phyloP scores from a whole-genome alignment of 2,797 vertebrate species.

The Kryptopterus vitreolus region DNA sequence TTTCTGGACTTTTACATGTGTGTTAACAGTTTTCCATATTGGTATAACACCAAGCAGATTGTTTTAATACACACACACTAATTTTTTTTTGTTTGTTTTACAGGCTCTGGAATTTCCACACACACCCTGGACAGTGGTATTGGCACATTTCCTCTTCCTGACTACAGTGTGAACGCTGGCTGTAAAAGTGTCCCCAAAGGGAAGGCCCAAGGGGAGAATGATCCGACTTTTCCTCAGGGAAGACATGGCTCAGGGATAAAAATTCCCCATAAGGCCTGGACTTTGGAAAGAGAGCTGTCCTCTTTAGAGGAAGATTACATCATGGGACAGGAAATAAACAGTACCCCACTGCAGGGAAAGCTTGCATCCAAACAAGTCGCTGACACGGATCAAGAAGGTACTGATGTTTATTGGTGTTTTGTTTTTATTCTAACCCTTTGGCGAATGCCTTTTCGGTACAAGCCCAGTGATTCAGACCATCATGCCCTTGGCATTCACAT shows the following conservation, averaged over 20 bases:
- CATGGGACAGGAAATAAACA: slow-evolving; percentile 58
- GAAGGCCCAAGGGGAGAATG: slow-evolving; percentile 78
- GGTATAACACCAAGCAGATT: neutral
- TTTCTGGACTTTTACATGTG: neutral
- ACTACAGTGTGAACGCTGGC: slow-evolving; percentile 82
- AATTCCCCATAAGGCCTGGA: slow-evolving; percentile 85
- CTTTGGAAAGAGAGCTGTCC: slow-evolving; percentile 87
- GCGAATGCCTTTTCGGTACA: neutral
- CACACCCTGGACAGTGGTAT: slow-evolving; percentile 96
- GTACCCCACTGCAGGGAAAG: slow-evolving; percentile 70
- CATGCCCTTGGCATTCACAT: neutral
- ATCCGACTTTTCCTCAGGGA: slow-evolving; percentile 72
- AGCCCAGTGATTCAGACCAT: neutral
- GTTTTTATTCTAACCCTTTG: neutral
- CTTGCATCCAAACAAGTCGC: slow-evolving; percentile 58
- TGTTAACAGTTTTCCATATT: neutral
- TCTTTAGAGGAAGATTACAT: slow-evolving; percentile 80
- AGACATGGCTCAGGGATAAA: slow-evolving; percentile 74
- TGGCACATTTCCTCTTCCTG: slow-evolving; percentile 92
- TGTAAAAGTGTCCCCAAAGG: slow-evolving; percentile 83
- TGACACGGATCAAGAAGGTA: slow-evolving; percentile 77
- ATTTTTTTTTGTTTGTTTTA: too few species aligned
- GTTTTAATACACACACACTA: too few species aligned
- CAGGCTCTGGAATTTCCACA: slow-evolving; percentile 89
- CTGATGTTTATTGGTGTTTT: neutral